A percentile compares a stretch with the other conserved stretches of the same genome.
phyloP scores from a whole-genome alignment of 92 coral and sea anemone species.

The Actinernus sp. region DNA sequence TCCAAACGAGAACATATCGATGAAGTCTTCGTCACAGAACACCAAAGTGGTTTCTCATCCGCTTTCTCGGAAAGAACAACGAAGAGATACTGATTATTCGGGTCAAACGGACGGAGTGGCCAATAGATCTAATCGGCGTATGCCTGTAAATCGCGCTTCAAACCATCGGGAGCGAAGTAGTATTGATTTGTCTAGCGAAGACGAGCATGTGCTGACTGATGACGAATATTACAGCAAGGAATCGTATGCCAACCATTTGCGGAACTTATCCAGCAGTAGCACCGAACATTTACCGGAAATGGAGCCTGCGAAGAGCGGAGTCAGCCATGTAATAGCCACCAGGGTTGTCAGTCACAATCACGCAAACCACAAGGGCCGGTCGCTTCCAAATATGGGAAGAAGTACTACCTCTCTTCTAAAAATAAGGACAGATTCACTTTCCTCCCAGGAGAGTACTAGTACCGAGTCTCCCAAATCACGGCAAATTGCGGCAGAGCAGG shows the following conservation, averaged over 20 bases:
- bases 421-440: constrained; percentile 63
- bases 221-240: constrained; percentile 20
- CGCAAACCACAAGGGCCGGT: constrained; percentile 3
- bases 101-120: not conserved
- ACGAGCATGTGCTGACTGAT: not conserved
- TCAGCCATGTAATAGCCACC: not conserved
- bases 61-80: not conserved
- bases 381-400: not conserved
- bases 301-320: constrained; percentile 1
- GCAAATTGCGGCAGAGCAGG: constrained; percentile 83
- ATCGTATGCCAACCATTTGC: constrained; percentile 29
- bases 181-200: not conserved
- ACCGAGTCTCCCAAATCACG: constrained; percentile 67
- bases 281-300: constrained; percentile 11
- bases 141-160: too few relatives aligned
- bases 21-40: not conserved
- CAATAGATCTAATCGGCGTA: not conserved
- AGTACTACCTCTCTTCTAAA: constrained; percentile 3
- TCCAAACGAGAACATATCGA: not conserved
- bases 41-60: too few relatives aligned
- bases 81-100: not conserved
- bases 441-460: constrained; percentile 84
- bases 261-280: constrained; percentile 9
- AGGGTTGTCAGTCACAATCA: constrained; percentile 2
- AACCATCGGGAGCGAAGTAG: too few relatives aligned